A percentile compares a stretch with the other conserved stretches of the same genome.
Evolutionary conservation across 2,888 invertebrate species (phyloP).

Genomic region (Lagria hirta): DNA sequence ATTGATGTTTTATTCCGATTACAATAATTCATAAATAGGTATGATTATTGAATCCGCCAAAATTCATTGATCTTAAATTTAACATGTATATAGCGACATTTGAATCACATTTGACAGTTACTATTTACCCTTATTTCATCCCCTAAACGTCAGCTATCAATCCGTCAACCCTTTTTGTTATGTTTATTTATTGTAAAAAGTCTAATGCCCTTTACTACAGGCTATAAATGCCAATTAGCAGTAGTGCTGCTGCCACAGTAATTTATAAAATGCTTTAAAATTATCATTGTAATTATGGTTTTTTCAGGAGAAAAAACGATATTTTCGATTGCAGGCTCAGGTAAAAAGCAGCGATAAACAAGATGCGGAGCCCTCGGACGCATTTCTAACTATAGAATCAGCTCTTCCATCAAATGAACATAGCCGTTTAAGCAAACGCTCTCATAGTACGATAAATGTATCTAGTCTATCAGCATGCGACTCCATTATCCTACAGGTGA

Average conservation of each 20-base stretch:
- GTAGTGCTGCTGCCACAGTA: constrained; percentile 49
- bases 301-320: constrained; percentile 48
- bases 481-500: constrained; percentile 56
- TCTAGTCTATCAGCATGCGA: constrained; percentile 35
- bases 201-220: constrained; percentile 25
- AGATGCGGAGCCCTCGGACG: constrained; percentile 36
- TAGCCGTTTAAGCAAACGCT: constrained; percentile 50
- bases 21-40: no score
- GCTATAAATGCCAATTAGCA: constrained; percentile 53
- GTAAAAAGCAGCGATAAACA: constrained; percentile 37
- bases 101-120: no score
- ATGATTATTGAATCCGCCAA: no score
- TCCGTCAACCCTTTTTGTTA: background rate
- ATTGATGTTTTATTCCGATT: no score
- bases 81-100: no score
- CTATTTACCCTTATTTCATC: no score
- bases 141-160: no score
- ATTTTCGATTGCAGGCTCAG: constrained; percentile 35
- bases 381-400: constrained; percentile 49
- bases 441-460: constrained; percentile 57
- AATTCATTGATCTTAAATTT: no score
- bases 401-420: constrained; percentile 45
- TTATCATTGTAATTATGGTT: constrained; percentile 1
- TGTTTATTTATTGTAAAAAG: constrained; percentile 1
- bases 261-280: constrained; percentile 30